Evolutionary conservation across 2,888 invertebrate species (phyloP).

Genomic region (Cephus runcator): DNA sequence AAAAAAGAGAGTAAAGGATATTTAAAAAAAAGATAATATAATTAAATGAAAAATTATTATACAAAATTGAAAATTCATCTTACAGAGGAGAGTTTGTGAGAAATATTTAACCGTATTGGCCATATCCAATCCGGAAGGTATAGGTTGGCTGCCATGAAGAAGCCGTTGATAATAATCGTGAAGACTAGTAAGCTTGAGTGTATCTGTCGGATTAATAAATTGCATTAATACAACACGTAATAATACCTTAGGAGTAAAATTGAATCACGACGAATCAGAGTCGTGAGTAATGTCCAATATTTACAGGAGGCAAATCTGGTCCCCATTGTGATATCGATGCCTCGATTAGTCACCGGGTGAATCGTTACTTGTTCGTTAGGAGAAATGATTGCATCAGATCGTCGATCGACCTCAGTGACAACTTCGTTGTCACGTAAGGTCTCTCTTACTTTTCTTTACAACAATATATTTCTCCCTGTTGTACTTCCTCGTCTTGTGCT

Average conservation of each 20-base stretch:
- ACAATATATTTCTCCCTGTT: background rate
- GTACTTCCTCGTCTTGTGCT: background rate
- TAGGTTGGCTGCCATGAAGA: slow-evolving; percentile 89
- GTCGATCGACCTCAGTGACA: background rate
- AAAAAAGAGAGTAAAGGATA: slow-evolving; percentile 36
- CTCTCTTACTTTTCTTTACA: background rate
- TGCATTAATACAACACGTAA: background rate
- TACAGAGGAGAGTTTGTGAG: slow-evolving; percentile 95
- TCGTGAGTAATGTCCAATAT: slow-evolving; percentile 59
- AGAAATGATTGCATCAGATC: background rate
- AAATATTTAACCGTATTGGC: slow-evolving; percentile 98
- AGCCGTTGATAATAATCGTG: slow-evolving; percentile 96
- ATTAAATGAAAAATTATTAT: background rate
- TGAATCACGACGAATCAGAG: background rate
- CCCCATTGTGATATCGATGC: slow-evolving; percentile 78
- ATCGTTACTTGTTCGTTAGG: background rate
- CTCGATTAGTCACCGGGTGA: background rate
- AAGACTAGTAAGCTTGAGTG: slow-evolving; percentile 96
- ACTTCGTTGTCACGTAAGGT: background rate
- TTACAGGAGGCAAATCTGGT: slow-evolving; percentile 94
- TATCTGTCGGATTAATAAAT: slow-evolving; percentile 74
- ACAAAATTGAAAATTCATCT: slow-evolving; percentile 59
- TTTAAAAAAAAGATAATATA: background rate
- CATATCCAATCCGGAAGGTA: slow-evolving; percentile 95
- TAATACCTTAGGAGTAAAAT: background rate